Conservation (phyloP, 2,888 invertebrate genomes). For the Hypercompe scribonia region DNA sequence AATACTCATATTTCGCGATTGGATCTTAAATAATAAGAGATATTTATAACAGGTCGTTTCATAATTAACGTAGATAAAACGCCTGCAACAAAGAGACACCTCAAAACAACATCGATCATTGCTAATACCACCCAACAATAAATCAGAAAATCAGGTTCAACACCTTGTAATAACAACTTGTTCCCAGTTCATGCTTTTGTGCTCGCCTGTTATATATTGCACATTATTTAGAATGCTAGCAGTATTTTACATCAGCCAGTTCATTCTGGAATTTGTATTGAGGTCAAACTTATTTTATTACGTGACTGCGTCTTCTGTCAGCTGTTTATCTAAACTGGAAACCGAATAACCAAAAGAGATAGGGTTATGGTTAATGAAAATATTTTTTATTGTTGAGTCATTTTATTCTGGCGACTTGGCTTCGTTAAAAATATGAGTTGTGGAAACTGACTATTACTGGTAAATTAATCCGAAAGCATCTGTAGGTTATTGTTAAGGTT, state of each 20-base stretch:
- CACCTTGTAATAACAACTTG: slow-evolving; percentile 80
- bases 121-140: slow-evolving; percentile 74
- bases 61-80: slow-evolving; percentile 68
- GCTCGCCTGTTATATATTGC: slow-evolving; percentile 66
- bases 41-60: slow-evolving; percentile 57
- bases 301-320: slow-evolving; percentile 59
- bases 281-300: slow-evolving; percentile 73
- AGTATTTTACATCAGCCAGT: slow-evolving; percentile 67
- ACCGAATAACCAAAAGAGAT: neutral
- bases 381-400: neutral
- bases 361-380: neutral
- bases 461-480: neutral
- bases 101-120: slow-evolving; percentile 76
- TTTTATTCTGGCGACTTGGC: no score
- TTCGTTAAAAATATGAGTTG: neutral
- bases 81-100: slow-evolving; percentile 70
- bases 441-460: neutral
- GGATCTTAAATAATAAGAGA: slow-evolving; percentile 46
- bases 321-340: slow-evolving; percentile 52
- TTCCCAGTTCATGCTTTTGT: slow-evolving; percentile 60
- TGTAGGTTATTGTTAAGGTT: neutral
- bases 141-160: slow-evolving; percentile 81
- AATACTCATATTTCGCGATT: slow-evolving; percentile 52
- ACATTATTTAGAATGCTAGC: slow-evolving; percentile 70
- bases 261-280: slow-evolving; percentile 67